Percentiles rank a stretch among this genome's conserved stretches.
Evolutionary conservation across 2,113 vertebrate genomes (phyloP).

Genomic region (Phalacrocorax aristotelis): DNA sequence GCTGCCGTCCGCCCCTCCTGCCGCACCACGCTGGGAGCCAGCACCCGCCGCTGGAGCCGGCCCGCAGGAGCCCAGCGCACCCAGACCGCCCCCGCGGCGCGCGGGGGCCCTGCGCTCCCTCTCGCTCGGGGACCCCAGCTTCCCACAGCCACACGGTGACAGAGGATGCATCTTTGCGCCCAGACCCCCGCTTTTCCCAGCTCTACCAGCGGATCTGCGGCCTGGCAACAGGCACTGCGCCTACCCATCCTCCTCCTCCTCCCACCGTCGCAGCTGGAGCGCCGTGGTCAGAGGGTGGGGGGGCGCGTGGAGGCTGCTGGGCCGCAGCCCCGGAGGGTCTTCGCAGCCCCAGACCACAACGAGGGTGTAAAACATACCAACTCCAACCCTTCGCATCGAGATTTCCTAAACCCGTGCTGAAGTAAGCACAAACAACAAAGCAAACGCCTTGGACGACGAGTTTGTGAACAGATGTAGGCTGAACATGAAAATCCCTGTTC

Average conservation of each 20-base stretch:
- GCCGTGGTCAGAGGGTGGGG: fast-evolving
- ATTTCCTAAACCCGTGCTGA: not conserved
- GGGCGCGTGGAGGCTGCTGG: not conserved
- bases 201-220: not conserved
- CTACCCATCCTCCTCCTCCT: not conserved
- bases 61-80: not conserved
- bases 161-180: not conserved
- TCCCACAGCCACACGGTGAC: not conserved
- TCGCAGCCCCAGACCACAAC: not conserved
- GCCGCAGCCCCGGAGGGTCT: not conserved
- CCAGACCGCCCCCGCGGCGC: fast-evolving
- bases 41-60: not conserved
- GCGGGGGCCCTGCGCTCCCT: not conserved
- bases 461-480: not conserved
- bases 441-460: not conserved
- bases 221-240: not conserved
- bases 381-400: too few relatives aligned
- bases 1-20: not conserved
- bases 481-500: not conserved
- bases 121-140: fast-evolving
- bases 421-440: not conserved
- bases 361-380: fast-evolving
- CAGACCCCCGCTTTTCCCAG: not conserved
- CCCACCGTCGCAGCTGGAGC: not conserved
- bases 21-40: not conserved